Evolutionary conservation across 2,797 vertebrate genomes (phyloP), one percentile per base, ranked within the genome.

Genomic region (Catostomus latipinnis): DNA sequence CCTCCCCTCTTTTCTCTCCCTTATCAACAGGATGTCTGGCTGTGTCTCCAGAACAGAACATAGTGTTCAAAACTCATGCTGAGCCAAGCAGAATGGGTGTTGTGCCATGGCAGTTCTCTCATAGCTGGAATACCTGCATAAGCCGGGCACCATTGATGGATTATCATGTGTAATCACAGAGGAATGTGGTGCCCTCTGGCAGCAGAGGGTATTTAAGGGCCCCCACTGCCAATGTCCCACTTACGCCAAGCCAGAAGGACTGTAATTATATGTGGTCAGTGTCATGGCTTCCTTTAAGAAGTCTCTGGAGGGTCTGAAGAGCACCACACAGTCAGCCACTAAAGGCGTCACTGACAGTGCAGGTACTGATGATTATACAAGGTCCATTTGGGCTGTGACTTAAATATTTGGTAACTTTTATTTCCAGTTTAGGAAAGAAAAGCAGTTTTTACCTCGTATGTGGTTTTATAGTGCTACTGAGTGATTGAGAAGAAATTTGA

Each of bases 241-340:
- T 81, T 88, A 91, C 78, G 89, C 49, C 48, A 78, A 54, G 85
- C 81, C 85, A 54, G 74, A 76, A 78, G 69, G 72, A 80, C 9
- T 13, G n/a, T 58, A 65, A 57, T 63, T 75, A 45, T 45, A 58
- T 62, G 61, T 81, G 48, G 34, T 60, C 14, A 81, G 76, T 87
- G 83, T 85, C 88, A 95, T 95, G 94, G 91, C 91, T 84, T 93
- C 94, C 18, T 85, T 95, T 82, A 96, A 93, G 89, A 94, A 93
- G 86, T 93, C 94, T 76, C 88, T 94, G 57, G 93, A 93, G 80
- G 88, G 86, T 79, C 90, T 93, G 77, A 94, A 92, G 85, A 85
- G 83, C 87, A 82, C 87, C 1, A 90, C 89, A 16, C 89, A 93
- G 53, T 90, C 93, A 0, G 88, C 91, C 11, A 88, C 86, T 0